Percentiles rank a stretch among this genome's conserved stretches.
Evolutionary conservation across 2,888 invertebrate genomes (phyloP).

Genomic region (Cryptus armator): DNA sequence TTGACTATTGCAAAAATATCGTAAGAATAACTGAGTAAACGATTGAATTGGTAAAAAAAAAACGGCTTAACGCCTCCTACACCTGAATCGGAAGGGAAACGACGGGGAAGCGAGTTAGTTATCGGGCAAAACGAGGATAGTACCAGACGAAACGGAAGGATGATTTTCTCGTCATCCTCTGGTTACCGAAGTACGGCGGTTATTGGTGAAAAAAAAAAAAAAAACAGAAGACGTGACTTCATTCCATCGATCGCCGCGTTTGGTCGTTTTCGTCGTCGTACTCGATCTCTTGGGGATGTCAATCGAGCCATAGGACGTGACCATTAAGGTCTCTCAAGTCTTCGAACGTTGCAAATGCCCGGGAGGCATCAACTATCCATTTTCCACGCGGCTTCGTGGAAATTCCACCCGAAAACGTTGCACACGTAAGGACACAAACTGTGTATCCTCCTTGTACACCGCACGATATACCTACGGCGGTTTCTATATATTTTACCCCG

Average conservation of each 20-base stretch:
- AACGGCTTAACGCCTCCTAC: constrained; percentile 14
- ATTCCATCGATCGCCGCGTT: constrained; percentile 44
- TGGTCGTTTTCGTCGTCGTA: constrained; percentile 32
- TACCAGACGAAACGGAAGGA: constrained; percentile 49
- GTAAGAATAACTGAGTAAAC: neutral
- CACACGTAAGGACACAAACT: constrained; percentile 1
- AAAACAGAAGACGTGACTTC: constrained; percentile 62
- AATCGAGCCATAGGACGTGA: constrained; percentile 60
- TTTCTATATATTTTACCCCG: neutral
- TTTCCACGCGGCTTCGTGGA: constrained; percentile 62
- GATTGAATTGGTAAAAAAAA: neutral
- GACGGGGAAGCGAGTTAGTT: constrained; percentile 3
- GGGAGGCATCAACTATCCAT: constrained; percentile 60
- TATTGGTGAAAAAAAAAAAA: constrained; percentile 54
- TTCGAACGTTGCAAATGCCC: constrained; percentile 66
- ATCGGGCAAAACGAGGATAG: constrained; percentile 21
- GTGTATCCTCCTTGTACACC: neutral
- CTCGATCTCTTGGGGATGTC: constrained; percentile 51
- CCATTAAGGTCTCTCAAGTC: constrained; percentile 62
- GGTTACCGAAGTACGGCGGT: constrained; percentile 31
- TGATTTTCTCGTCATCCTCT: constrained; percentile 48
- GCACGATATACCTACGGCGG: neutral
- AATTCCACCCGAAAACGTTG: constrained; percentile 41
- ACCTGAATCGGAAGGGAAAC: constrained; percentile 26
- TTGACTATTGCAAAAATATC: neutral